Evolutionary conservation across 1,140 invertebrate genomes (phyloP), one percentile per base, ranked within the genome.

Genomic region (Pteromalus puparum): DNA sequence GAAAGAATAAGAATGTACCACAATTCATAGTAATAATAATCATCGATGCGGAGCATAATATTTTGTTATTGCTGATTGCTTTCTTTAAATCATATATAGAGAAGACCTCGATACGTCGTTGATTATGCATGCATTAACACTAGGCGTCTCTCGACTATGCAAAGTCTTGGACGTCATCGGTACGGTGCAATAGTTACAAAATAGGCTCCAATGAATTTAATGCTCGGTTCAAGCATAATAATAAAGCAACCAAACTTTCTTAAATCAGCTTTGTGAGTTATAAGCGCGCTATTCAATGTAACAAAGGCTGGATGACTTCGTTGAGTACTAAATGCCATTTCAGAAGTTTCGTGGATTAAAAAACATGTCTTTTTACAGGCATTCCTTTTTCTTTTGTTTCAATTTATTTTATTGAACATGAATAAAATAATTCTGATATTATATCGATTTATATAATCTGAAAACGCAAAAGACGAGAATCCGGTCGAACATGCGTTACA

Each of bases 401-500:
- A 70, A 70, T 26, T 61, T 70, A 30, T 70, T 70, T 28, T 76
- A 76, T 75, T 48, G 13, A 65, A 76, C 73, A 73, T 67, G 70
- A 76, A 80, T 75, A 76, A 81, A 75, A 84, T 68, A 70, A 80
- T 76, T 80, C 77, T 74, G n/a, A 77, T 72, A 42, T 67, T 26
- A 61, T 46, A 81, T 48, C 2, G 24, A 70, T 70, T 28, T 28
- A 82, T 61, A 61, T 18, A 83, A 3, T 15, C n/a, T 76, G 28
- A 61, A 73, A 79, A 84, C 75, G 61, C 48, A 24, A 30, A 76
- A 68, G 73, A 81, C 73, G 79, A 85, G 79, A 81, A 81, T 85
- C 70, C 83, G 61, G 26, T 81, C 24, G 78, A 85, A 85, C 83
- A 81, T 81, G 83, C 83, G 79, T 85, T 81, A 76, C 53, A 85